Percentiles rank a stretch among this genome's conserved stretches.
phyloP scores from a whole-genome alignment of 2,888 invertebrate species.

The Nemoura dubitans region DNA sequence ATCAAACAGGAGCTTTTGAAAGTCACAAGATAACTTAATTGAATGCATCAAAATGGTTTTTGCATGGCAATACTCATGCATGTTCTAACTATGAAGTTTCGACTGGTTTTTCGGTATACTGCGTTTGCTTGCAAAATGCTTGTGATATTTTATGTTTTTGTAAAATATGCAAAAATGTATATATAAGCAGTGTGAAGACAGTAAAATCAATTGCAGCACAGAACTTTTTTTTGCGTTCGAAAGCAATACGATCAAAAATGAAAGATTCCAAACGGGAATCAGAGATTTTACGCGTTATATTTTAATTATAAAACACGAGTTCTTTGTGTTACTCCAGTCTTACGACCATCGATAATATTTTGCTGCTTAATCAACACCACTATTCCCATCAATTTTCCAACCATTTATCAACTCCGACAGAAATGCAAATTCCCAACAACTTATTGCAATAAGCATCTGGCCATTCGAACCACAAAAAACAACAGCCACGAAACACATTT shows the following conservation, averaged over 20 bases:
- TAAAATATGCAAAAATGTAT: not conserved
- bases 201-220: not conserved
- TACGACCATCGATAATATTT: too few relatives aligned
- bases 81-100: not conserved
- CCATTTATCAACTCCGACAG: not conserved
- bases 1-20: not conserved
- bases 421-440: not conserved
- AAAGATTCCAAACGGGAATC: too few relatives aligned
- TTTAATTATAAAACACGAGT: too few relatives aligned
- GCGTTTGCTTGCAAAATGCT: not conserved
- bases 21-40: not conserved
- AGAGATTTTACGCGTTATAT: too few relatives aligned
- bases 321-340: too few relatives aligned
- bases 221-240: too few relatives aligned
- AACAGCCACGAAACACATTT: not conserved
- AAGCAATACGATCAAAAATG: too few relatives aligned
- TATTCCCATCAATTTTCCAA: not conserved
- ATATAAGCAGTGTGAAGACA: not conserved
- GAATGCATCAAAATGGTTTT: not conserved
- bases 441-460: not conserved
- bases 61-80: not conserved
- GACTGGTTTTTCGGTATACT: not conserved
- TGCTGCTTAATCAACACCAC: not conserved
- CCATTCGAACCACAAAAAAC: not conserved
- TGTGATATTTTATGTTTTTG: not conserved